Evolutionary conservation across 2,888 invertebrate genomes (phyloP).

Genomic region (Dysmachus trigonus): DNA sequence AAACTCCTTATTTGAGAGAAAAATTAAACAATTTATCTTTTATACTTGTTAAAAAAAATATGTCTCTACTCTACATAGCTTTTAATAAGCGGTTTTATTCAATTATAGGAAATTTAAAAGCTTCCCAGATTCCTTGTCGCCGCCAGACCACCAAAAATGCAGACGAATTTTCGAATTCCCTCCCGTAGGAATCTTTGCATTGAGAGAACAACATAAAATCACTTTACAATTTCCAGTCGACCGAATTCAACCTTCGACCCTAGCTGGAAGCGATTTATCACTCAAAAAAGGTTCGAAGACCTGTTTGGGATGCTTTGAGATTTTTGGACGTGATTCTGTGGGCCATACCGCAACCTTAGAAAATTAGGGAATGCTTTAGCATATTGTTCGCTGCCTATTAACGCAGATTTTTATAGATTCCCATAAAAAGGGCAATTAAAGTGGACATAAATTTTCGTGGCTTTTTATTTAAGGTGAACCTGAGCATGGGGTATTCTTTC

Average conservation of each 20-base stretch:
- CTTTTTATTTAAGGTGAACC: not conserved
- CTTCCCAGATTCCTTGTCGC: not conserved
- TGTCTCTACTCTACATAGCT: not conserved
- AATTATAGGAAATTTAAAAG: conserved; percentile 4
- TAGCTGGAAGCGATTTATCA: conserved; percentile 32
- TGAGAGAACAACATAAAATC: conserved; percentile 13
- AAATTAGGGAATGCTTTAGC: not conserved
- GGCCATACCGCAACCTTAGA: not conserved
- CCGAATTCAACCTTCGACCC: conserved; percentile 15
- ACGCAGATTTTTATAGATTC: conserved; percentile 30
- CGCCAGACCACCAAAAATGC: not conserved
- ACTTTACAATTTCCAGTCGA: conserved; percentile 31
- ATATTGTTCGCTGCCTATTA: conserved; percentile 9
- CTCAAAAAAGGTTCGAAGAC: conserved; percentile 20
- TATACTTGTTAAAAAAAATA: not conserved
- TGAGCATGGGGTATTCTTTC: too few species aligned
- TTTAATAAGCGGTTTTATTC: not conserved
- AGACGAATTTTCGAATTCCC: not conserved
- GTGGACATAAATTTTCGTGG: conserved; percentile 5
- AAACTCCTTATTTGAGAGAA: too few species aligned
- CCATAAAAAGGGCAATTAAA: conserved; percentile 26
- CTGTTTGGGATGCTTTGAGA: not conserved
- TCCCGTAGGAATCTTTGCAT: not conserved
- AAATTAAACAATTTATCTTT: not conserved
- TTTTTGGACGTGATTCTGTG: conserved; percentile 11